These are phyloP conservation scores for Hoplostethus mediterraneus DNA, from an alignment of 2,797 vertebrate species.

Conservation along the genomic window DNA sequence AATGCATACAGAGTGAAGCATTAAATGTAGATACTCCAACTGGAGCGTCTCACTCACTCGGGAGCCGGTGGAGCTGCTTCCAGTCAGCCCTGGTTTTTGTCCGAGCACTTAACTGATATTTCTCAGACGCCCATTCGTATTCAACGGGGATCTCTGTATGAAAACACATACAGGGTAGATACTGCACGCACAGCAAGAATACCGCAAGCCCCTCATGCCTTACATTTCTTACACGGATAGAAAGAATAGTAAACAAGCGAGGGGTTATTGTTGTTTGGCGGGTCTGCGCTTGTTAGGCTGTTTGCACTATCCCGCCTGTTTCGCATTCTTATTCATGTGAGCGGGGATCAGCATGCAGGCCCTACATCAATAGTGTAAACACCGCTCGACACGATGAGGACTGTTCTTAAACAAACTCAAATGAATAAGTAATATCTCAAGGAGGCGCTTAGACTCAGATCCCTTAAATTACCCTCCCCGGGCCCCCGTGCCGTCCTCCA, in stretches of 20 bases:
- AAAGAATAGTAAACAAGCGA: slow-evolving; percentile 46
- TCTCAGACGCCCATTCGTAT: slow-evolving; percentile 35
- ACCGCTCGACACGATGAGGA: slow-evolving; percentile 59
- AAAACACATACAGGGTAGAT: slow-evolving; percentile 10
- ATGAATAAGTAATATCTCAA: slow-evolving; percentile 79
- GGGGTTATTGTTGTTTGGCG: slow-evolving; percentile 56
- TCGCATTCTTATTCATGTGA: slow-evolving; percentile 70
- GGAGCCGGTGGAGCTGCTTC: slow-evolving; percentile 23
- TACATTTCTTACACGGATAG: slow-evolving; percentile 13
- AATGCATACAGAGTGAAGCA: slow-evolving; percentile 76
- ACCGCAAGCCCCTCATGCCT: slow-evolving; percentile 12
- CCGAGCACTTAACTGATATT: slow-evolving; percentile 21
- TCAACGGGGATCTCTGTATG: slow-evolving; percentile 4
- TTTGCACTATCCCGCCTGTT: slow-evolving; percentile 47
- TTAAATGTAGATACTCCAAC: slow-evolving; percentile 70
- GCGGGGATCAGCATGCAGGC: slow-evolving; percentile 70
- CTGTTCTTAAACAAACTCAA: slow-evolving; percentile 78
- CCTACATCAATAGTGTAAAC: slow-evolving; percentile 79
- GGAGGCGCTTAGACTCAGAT: slow-evolving; percentile 63
- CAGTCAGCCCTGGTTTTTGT: slow-evolving; percentile 24
- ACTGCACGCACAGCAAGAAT: slow-evolving; percentile 2
- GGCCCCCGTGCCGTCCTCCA: slow-evolving; percentile 49
- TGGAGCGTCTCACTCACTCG: slow-evolving; percentile 28
- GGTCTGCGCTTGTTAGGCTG: slow-evolving; percentile 37
- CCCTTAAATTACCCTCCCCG: slow-evolving; percentile 72